These are phyloP conservation scores for Exephanes ischioxanthus DNA, from an alignment of 2,888 invertebrate genomes.

Conservation along the genomic window DNA sequence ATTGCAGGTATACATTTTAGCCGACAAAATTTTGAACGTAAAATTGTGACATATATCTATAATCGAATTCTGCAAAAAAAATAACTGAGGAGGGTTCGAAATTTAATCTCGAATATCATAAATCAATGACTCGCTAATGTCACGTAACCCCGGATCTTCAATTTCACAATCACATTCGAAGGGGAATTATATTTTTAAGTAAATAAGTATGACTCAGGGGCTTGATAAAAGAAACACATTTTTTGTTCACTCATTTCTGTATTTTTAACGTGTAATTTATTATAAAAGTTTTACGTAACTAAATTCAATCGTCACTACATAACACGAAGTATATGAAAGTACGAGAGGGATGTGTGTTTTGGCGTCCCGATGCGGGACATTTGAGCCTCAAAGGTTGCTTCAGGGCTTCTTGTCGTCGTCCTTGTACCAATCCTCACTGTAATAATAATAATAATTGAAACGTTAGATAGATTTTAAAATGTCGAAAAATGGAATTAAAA, in stretches of 20 bases:
- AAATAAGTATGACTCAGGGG: conserved; percentile 5
- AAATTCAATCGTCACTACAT: conserved; percentile 73
- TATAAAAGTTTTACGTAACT: conserved; percentile 74
- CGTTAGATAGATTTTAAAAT: conserved; percentile 35
- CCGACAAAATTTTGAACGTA: neutral
- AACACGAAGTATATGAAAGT: conserved; percentile 71
- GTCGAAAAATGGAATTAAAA: conserved; percentile 29
- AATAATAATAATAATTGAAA: conserved; percentile 76
- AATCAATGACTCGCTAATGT: neutral
- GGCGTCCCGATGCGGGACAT: conserved; percentile 84
- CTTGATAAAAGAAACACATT: conserved; percentile 26
- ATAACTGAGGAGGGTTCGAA: neutral
- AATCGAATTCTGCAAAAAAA: neutral
- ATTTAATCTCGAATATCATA: neutral
- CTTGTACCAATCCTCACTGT: conserved; percentile 95
- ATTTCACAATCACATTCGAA: neutral
- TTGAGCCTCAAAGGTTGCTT: conserved; percentile 72
- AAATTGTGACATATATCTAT: neutral
- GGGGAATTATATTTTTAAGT: neutral
- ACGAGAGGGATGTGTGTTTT: conserved; percentile 66
- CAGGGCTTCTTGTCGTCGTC: conserved; percentile 88
- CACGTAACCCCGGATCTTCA: no score
- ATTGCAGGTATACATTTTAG: neutral
- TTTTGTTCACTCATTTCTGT: conserved; percentile 37
- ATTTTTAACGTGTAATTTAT: conserved; percentile 66